These are phyloP conservation scores for Motacilla alba DNA, from an alignment of 2,113 vertebrate species.

Conservation along the genomic window DNA sequence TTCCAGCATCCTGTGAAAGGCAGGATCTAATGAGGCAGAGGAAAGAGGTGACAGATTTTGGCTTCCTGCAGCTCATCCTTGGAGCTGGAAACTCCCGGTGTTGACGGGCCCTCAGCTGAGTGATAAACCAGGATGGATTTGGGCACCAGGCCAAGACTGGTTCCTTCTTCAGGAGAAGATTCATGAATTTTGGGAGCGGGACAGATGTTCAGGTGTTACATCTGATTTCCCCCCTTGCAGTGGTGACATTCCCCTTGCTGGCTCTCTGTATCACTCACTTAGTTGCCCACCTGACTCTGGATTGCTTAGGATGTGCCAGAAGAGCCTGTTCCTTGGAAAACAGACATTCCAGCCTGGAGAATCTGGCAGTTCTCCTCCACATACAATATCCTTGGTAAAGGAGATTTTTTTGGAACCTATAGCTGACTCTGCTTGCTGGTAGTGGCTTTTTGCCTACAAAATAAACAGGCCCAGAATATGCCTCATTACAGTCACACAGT, in stretches of 20 bases:
- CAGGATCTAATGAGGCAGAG: slow-evolving; percentile 46
- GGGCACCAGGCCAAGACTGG: background rate
- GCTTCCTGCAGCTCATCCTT: slow-evolving; percentile 64
- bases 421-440: background rate
- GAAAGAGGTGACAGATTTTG: slow-evolving; percentile 59
- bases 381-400: background rate
- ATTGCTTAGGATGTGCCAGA: background rate
- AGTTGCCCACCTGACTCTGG: background rate
- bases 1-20: slow-evolving; percentile 63
- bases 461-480: slow-evolving; percentile 34
- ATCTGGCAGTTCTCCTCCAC: slow-evolving; percentile 30
- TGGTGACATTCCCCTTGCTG: accelerated
- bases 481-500: slow-evolving; percentile 40
- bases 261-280: background rate
- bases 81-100: slow-evolving; percentile 40
- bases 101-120: slow-evolving; percentile 41
- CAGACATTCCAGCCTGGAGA: slow-evolving; percentile 55
- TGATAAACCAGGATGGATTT: slow-evolving; percentile 43
- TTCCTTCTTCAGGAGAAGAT: slow-evolving; percentile 12
- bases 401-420: slow-evolving; percentile 16
- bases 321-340: background rate
- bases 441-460: slow-evolving; percentile 41
- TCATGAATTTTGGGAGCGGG: background rate
- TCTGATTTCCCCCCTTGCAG: background rate
- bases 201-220: background rate